Percentiles rank a stretch among this genome's conserved stretches.
These are phyloP conservation scores for Calliopum simillimum DNA, from an alignment of 2,888 invertebrate genomes.

Conservation along the genomic window DNA sequence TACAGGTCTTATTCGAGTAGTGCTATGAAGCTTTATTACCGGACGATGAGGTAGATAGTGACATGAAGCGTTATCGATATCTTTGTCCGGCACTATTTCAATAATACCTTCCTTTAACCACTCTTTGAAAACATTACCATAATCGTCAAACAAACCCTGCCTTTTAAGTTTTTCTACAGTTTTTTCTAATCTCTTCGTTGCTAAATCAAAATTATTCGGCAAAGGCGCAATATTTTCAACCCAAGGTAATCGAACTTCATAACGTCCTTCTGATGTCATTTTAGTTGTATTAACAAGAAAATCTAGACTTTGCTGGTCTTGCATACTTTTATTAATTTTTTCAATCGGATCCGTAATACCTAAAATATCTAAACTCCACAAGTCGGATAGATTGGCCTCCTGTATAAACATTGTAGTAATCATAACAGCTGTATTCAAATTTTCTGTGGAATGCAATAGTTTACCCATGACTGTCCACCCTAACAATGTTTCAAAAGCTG, in stretches of 20 bases:
- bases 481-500: too few species aligned
- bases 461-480: too few species aligned
- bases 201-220: too few species aligned
- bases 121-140: not conserved
- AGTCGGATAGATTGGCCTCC: not conserved
- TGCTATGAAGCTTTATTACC: too few species aligned
- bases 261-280: too few species aligned
- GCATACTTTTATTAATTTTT: not conserved
- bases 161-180: not conserved
- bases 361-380: not conserved
- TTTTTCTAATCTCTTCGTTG: not conserved
- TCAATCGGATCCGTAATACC: not conserved
- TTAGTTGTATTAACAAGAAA: too few species aligned
- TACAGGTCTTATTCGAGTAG: not conserved
- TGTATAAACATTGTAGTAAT: not conserved
- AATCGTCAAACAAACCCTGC: not conserved
- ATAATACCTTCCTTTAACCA: not conserved
- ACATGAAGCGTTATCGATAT: not conserved
- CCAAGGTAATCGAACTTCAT: too few species aligned
- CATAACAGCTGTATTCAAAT: too few species aligned
- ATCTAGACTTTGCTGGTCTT: not conserved
- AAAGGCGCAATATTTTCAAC: too few species aligned
- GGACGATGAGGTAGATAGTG: too few species aligned
- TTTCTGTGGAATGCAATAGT: too few species aligned
- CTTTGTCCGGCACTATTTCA: not conserved